Evolutionary conservation across 2,113 vertebrate genomes (phyloP).

Genomic region (Oreamnos americanus): DNA sequence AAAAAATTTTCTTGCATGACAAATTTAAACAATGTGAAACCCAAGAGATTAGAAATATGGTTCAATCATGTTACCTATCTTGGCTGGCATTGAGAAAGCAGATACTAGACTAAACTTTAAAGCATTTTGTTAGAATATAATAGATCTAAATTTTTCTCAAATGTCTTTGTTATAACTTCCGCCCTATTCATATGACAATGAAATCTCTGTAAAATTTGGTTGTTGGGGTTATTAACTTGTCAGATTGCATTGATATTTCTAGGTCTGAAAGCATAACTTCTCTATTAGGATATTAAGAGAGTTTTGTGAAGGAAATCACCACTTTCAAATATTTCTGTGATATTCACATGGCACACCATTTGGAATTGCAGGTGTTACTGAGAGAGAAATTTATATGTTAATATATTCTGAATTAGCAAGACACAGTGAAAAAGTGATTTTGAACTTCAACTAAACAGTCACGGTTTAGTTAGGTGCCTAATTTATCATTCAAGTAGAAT

Average conservation of each 20-base stretch:
- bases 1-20: slow-evolving; percentile 18
- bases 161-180: not conserved
- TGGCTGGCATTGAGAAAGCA: not conserved
- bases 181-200: not conserved
- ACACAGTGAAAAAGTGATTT: not conserved
- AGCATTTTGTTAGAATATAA: not conserved
- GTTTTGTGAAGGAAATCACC: slow-evolving; percentile 1
- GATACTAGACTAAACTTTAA: not conserved
- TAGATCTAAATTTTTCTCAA: not conserved
- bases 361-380: not conserved
- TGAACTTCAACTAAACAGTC: not conserved
- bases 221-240: slow-evolving; percentile 8
- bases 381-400: not conserved
- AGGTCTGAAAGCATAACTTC: not conserved
- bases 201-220: not conserved
- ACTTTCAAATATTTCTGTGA: not conserved
- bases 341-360: not conserved
- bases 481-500: not conserved
- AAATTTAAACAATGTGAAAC: slow-evolving; percentile 14
- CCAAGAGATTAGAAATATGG: not conserved
- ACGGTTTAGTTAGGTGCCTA: not conserved
- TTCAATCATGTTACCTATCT: not conserved
- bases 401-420: not conserved
- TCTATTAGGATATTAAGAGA: not conserved
- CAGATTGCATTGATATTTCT: not conserved